Conservation (phyloP, 2,797 vertebrate genomes). For the Falco peregrinus region DNA sequence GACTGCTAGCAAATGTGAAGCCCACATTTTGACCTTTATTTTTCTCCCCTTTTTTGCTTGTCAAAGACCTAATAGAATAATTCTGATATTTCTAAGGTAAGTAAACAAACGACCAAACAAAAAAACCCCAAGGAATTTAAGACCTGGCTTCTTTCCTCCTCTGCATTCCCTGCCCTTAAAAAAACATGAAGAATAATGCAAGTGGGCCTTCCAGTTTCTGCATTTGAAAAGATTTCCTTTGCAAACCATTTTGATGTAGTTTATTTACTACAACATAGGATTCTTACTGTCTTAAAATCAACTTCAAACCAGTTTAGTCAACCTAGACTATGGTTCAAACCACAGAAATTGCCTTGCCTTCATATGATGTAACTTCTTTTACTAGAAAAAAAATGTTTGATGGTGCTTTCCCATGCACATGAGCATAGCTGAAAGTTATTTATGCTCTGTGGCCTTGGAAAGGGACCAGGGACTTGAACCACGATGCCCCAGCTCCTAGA, state of each 20-base stretch:
- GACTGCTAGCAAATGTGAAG: background rate
- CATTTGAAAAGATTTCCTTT: background rate
- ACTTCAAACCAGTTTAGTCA: background rate
- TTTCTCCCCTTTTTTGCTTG: background rate
- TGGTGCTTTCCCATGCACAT: background rate
- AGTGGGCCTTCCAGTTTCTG: background rate
- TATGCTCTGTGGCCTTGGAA: background rate
- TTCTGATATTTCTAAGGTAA: background rate
- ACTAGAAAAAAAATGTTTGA: background rate
- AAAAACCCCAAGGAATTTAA: background rate
- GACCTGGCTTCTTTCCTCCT: background rate
- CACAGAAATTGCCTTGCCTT: background rate
- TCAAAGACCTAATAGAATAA: background rate
- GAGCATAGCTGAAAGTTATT: background rate
- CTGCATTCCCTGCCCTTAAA: background rate
- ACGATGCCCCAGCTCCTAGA: background rate
- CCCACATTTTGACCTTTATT: constrained; percentile 5
- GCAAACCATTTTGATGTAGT: background rate
- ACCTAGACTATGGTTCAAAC: background rate
- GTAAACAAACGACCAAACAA: background rate
- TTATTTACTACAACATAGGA: background rate
- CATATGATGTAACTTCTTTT: background rate
- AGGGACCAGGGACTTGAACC: background rate
- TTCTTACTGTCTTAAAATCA: background rate
- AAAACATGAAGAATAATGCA: background rate